Conservation (phyloP, 92 coral and sea anemone species). For the Heliopora coerulea region DNA sequence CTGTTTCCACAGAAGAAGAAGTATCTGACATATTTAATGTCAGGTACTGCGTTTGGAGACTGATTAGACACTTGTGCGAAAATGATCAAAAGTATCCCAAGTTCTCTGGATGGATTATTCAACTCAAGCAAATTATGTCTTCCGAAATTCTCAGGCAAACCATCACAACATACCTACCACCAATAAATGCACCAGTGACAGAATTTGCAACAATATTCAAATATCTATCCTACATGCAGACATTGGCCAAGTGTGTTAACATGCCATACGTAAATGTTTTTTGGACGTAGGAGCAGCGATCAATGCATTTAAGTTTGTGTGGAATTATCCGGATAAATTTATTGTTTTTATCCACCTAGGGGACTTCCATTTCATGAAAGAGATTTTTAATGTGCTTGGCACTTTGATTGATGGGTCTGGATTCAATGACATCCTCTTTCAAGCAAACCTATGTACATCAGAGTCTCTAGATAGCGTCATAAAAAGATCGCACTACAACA, state of each 20-base stretch:
- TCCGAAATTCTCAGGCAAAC: neutral
- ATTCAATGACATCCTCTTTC: constrained; percentile 12
- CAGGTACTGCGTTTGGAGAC: neutral
- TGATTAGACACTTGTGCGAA: neutral
- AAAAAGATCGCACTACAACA: too few relatives aligned
- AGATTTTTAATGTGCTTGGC: constrained; percentile 14
- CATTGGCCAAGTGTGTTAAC: constrained; percentile 8
- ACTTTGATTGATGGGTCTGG: neutral
- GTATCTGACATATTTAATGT: neutral
- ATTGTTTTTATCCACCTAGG: constrained; percentile 15
- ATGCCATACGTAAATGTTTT: constrained; percentile 28
- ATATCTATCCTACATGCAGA: constrained; percentile 14
- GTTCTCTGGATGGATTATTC: constrained; percentile 6
- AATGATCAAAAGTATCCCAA: neutral
- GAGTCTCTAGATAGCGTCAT: too few relatives aligned
- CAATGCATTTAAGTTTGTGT: constrained; percentile 14
- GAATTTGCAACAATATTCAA: constrained; percentile 14
- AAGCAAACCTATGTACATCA: too few relatives aligned
- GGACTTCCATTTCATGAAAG: constrained; percentile 30
- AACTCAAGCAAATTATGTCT: neutral
- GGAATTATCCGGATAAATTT: constrained; percentile 23
- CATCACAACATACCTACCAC: constrained; percentile 4
- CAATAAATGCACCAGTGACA: constrained; percentile 21
- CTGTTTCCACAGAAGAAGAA: neutral
- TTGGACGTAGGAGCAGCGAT: constrained; percentile 20